Conservation (phyloP, 2,888 invertebrate species). For the Cantharis lateralis region DNA sequence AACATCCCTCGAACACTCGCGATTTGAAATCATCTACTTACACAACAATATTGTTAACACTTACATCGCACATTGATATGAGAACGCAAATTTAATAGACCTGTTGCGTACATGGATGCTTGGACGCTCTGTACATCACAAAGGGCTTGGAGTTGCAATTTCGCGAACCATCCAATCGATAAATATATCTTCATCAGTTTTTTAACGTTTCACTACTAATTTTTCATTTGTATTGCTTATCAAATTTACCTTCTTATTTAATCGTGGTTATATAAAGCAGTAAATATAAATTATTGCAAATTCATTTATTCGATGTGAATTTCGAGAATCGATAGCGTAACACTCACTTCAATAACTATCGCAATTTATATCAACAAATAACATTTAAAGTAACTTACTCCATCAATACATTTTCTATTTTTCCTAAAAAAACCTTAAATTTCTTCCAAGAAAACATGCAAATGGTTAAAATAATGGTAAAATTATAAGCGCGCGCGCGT, state of each 20-base stretch:
- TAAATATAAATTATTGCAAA: background rate
- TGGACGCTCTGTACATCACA: conserved; percentile 17
- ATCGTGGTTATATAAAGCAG: background rate
- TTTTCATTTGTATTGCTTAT: background rate
- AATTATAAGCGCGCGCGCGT: conserved; percentile 31
- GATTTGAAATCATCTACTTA: conserved; percentile 44
- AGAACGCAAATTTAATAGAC: conserved; percentile 50
- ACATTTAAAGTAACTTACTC: background rate
- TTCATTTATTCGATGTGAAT: background rate
- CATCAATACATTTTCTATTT: background rate
- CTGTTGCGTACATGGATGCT: conserved; percentile 46
- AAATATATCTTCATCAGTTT: conserved; percentile 32
- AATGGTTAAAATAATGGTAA: conserved; percentile 8
- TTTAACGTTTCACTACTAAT: background rate
- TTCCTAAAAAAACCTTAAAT: background rate
- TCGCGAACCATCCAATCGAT: conserved; percentile 38
- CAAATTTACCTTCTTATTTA: background rate
- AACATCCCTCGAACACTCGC: conserved; percentile 43
- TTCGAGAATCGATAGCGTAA: background rate
- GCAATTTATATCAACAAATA: background rate
- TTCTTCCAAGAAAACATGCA: conserved; percentile 5
- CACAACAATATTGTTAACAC: conserved; percentile 42
- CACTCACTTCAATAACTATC: background rate
- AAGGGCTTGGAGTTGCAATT: conserved; percentile 23
- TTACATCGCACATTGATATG: conserved; percentile 53